These are phyloP conservation scores for Myotis lucifugus DNA, from an alignment of 2,113 vertebrate species.

Conservation along the genomic window DNA sequence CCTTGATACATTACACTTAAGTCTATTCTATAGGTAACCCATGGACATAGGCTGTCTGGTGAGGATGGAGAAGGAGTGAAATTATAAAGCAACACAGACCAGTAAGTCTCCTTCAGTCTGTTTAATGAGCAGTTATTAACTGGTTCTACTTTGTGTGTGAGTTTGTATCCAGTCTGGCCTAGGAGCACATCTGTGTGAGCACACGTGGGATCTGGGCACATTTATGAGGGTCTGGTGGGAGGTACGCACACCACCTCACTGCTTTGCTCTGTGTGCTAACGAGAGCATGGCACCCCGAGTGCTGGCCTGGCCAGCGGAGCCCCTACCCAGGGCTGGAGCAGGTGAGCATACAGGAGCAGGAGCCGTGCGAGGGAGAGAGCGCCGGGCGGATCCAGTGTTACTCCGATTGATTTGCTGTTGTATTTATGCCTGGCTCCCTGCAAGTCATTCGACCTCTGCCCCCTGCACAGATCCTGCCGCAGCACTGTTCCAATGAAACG, in stretches of 20 bases:
- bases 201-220: fast-evolving
- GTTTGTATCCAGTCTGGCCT: neutral
- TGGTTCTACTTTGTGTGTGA: neutral
- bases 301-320: neutral
- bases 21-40: neutral
- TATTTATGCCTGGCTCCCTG: slow-evolving; percentile 83
- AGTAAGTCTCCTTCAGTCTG: neutral
- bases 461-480: slow-evolving; percentile 66
- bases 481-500: slow-evolving; percentile 79
- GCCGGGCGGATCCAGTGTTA: slow-evolving; percentile 81
- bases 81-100: neutral
- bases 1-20: neutral
- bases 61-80: neutral
- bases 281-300: neutral
- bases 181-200: neutral
- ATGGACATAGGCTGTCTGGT: neutral
- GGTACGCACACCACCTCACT: neutral
- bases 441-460: slow-evolving; percentile 81
- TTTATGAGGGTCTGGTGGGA: neutral
- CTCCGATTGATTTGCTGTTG: slow-evolving; percentile 86
- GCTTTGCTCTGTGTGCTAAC: neutral
- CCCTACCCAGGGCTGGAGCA: neutral
- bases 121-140: neutral
- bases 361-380: slow-evolving; percentile 73
- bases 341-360: slow-evolving; percentile 61